Conservation (phyloP, 2,888 invertebrate species). For the Limnephilus rhombicus region DNA sequence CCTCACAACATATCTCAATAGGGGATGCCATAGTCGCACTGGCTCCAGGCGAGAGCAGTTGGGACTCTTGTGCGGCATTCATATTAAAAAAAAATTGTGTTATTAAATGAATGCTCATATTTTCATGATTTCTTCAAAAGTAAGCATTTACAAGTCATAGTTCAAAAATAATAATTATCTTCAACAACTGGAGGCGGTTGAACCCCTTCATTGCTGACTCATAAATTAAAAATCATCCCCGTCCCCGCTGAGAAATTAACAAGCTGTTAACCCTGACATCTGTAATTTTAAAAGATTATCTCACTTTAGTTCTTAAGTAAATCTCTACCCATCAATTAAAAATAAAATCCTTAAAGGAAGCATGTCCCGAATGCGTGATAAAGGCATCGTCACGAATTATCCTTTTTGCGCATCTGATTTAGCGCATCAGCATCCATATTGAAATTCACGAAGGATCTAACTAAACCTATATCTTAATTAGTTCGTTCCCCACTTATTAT, state of each 20-base stretch:
- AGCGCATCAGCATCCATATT: constrained; percentile 51
- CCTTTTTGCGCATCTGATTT: constrained; percentile 60
- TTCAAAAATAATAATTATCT: too few species aligned
- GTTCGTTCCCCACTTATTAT: constrained; percentile 61
- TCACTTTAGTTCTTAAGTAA: neutral
- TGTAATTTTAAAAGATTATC: constrained; percentile 22
- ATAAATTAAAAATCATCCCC: neutral
- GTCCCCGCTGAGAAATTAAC: constrained; percentile 19
- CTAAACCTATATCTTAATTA: constrained; percentile 63
- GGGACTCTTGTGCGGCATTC: too few species aligned
- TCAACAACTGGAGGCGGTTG: neutral
- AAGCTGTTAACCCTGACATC: constrained; percentile 38
- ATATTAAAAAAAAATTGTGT: too few species aligned
- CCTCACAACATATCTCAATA: too few species aligned
- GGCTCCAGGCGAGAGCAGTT: too few species aligned
- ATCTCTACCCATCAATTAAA: neutral
- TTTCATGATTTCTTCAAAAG: too few species aligned
- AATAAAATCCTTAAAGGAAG: constrained; percentile 21
- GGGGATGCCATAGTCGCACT: too few species aligned
- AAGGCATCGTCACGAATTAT: constrained; percentile 61
- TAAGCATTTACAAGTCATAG: too few species aligned
- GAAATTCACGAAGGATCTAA: constrained; percentile 58
- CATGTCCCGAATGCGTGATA: constrained; percentile 62
- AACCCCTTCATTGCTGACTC: neutral
- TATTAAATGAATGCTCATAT: too few species aligned